Evolutionary conservation across 2,113 vertebrate genomes (phyloP).

Genomic region (Paralichthys olivaceus): DNA sequence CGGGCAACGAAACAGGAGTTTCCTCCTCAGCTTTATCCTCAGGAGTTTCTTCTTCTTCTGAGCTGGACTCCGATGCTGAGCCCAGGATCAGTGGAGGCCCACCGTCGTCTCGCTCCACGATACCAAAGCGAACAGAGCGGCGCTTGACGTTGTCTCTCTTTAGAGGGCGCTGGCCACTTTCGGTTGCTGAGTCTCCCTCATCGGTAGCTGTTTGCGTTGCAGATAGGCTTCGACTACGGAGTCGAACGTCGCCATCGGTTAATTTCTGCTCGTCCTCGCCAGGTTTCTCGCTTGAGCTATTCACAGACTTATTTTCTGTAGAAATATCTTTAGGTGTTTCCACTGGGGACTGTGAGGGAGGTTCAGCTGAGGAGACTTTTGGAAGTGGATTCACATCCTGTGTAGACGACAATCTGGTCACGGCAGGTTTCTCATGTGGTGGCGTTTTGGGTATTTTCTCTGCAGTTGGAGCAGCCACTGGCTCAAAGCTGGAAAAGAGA

Average conservation of each 20-base stretch:
- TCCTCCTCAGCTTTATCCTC: slow-evolving; percentile 34
- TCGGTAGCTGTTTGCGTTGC: not conserved
- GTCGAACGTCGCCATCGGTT: not conserved
- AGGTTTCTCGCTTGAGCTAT: slow-evolving; percentile 1
- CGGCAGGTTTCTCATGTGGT: slow-evolving; percentile 7
- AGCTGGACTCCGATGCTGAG: slow-evolving; percentile 55
- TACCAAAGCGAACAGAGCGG: slow-evolving; percentile 67
- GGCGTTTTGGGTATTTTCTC: slow-evolving; percentile 25
- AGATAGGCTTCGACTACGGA: not conserved
- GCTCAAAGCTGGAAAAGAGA: slow-evolving; percentile 50
- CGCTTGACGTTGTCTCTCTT: slow-evolving; percentile 47
- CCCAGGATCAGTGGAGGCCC: slow-evolving; percentile 57
- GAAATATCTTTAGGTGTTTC: slow-evolving; percentile 14
- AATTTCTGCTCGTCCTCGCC: slow-evolving; percentile 1
- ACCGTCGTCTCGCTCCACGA: slow-evolving; percentile 62
- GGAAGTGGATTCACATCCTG: slow-evolving; percentile 5
- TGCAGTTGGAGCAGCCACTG: not conserved
- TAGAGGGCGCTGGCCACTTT: not conserved
- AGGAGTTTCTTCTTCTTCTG: slow-evolving; percentile 36
- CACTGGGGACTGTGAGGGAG: slow-evolving; percentile 4
- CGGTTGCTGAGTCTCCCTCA: slow-evolving; percentile 6
- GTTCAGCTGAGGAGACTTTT: slow-evolving; percentile 16
- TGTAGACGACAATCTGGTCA: not conserved
- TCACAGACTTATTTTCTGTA: not conserved
- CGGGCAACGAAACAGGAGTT: not conserved